These are phyloP conservation scores for Aurelia aurita DNA, from an alignment of 30 jellyfish, hydroid and myxozoan species.

Conservation along the genomic window DNA sequence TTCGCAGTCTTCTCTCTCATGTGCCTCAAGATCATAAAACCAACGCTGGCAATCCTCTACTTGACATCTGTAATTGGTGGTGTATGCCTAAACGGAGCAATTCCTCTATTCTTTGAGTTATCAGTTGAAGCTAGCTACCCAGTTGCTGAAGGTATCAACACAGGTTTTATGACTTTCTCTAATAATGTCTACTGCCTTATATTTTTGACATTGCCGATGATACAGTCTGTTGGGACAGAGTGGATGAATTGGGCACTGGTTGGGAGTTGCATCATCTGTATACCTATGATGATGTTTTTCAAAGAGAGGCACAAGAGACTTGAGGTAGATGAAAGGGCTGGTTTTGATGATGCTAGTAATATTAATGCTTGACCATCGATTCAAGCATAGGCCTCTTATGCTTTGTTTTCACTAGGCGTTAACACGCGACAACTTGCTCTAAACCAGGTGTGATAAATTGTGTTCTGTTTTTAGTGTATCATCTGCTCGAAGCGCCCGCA, in stretches of 20 bases:
- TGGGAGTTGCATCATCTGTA: constrained; percentile 92
- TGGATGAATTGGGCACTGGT: constrained; percentile 99
- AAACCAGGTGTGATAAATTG: too few relatives aligned
- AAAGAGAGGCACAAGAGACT: constrained; percentile 90
- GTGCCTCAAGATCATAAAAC: constrained; percentile 87
- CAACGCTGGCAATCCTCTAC: constrained; percentile 82
- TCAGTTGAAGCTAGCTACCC: constrained; percentile 99
- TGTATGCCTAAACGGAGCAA: constrained; percentile 94
- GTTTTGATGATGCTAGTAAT: constrained; percentile 4
- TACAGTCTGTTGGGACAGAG: constrained; percentile 84
- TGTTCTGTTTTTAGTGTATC: too few relatives aligned
- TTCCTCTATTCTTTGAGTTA: constrained; percentile 96
- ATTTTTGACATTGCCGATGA: constrained; percentile 91
- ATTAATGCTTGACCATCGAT: not conserved
- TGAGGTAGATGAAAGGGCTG: constrained; percentile 85
- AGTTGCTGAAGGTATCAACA: constrained; percentile 98
- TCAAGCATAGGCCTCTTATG: too few relatives aligned
- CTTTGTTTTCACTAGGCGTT: too few relatives aligned
- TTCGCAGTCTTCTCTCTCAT: constrained; percentile 85
- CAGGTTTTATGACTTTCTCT: constrained; percentile 99
- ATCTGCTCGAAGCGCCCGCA: too few relatives aligned
- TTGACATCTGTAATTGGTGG: constrained; percentile 92
- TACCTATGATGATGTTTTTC: constrained; percentile 94
- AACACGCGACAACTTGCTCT: too few relatives aligned
- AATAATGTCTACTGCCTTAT: constrained; percentile 91